Evolutionary conservation across 2,797 vertebrate genomes (phyloP).

Genomic region (Atherinosoma microstoma): DNA sequence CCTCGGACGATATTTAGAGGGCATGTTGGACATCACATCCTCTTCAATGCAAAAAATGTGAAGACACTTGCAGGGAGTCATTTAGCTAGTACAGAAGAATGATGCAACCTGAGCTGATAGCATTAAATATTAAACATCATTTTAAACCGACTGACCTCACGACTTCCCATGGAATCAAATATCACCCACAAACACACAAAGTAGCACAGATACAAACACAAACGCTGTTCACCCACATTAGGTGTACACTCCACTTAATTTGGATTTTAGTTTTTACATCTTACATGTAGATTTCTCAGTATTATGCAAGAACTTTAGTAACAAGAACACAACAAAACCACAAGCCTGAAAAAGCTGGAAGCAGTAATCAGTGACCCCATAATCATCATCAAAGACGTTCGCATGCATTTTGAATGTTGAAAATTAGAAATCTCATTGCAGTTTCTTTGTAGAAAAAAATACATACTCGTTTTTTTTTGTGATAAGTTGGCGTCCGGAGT

Average conservation of each 20-base stretch:
- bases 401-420: no score
- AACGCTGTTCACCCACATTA: background rate
- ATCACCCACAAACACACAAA: slow-evolving; percentile 27
- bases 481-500: no score
- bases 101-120: slow-evolving; percentile 46
- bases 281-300: background rate
- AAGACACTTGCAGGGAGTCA: slow-evolving; percentile 37
- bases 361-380: background rate
- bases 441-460: no score
- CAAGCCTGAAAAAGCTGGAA: background rate
- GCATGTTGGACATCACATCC: slow-evolving; percentile 28
- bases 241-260: background rate
- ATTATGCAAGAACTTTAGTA: background rate
- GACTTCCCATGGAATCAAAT: slow-evolving; percentile 45
- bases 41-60: slow-evolving; percentile 36
- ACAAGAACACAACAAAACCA: background rate
- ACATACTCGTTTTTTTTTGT: no score
- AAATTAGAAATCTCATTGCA: no score
- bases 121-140: slow-evolving; percentile 65
- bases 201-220: slow-evolving; percentile 5
- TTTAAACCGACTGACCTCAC: slow-evolving; percentile 54
- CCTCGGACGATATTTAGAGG: slow-evolving; percentile 32
- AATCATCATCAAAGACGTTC: no score
- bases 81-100: slow-evolving; percentile 36
- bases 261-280: background rate